Base-by-base conservation (phyloP, 2,113 vertebrate species). In the Platichthys flesus region DNA sequence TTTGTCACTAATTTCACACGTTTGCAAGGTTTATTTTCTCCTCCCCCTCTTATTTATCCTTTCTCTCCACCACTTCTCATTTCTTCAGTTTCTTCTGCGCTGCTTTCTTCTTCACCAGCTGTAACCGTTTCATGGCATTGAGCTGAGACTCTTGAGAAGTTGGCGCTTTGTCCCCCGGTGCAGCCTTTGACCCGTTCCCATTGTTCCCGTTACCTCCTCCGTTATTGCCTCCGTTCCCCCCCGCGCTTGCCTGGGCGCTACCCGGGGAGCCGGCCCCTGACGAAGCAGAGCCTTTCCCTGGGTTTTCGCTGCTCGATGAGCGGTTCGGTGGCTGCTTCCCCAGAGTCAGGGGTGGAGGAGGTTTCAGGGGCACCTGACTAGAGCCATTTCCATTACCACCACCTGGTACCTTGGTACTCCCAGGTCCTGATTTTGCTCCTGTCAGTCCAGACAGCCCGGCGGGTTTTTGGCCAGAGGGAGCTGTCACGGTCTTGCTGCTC, bases 51-150 rank as follows among this genome's bases (percentile, higher is more conserved):
- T 31, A 31, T 31, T n/a, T 16, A 20, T 40, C 2, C 12, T 61
- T 58, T 60, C 69, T 65, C 28, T 82, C 4, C 0, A 9, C 18
- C 21, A 52, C 16, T 37, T 3, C 5, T 93, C 91, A 99, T 89
- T 98, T 99, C 88, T 97, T 99, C 52, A 98, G 93, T 64, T 98
- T 99, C 93, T 97, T 98, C 55, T 99, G 97, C 3, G 97, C 98
- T 0, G 98, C 98, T 91, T 99, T 99, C 94, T 99, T 99, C 93
- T 99, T 99, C 60, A 99, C 97, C 95, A 97, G 96, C 3, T 99
- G 97, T 4, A 99, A 92, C 42, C 98, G 94, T 68, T 98, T 99
- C 97, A 99, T 97, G 72, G 98, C 98, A 26, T 97, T 98, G 45
- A 99, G 95, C 90, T 99, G 98, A 10, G 97, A 98, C 61, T 99